A percentile compares a stretch with the other conserved stretches of the same genome.
These are phyloP conservation scores for Capreolus pygargus DNA, from an alignment of 2,113 vertebrate genomes.

Conservation along the genomic window DNA sequence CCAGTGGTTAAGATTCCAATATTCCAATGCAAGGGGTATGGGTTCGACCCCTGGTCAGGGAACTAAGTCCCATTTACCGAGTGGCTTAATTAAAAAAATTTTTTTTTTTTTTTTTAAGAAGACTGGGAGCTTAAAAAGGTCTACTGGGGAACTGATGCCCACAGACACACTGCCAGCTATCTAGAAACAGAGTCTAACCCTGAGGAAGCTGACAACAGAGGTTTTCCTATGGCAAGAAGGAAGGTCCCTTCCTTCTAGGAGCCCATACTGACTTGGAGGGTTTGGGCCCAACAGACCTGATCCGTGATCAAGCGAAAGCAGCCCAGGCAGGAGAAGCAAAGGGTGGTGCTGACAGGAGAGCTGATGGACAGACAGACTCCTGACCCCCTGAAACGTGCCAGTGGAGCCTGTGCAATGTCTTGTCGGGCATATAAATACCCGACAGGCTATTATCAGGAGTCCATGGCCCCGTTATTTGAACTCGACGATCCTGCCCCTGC, in stretches of 20 bases:
- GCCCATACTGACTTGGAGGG: neutral
- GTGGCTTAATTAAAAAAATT: neutral
- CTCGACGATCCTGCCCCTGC: neutral
- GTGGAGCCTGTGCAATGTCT: neutral
- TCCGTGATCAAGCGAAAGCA: neutral
- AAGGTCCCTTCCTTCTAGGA: neutral
- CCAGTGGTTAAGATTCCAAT: neutral
- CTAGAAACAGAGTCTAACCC: neutral
- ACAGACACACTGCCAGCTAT: neutral
- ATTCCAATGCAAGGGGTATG: neutral
- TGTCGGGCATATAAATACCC: neutral
- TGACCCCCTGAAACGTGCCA: neutral
- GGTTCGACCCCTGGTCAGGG: neutral
- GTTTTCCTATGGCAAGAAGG: neutral
- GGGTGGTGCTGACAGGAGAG: neutral
- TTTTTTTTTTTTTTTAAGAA: neutral
- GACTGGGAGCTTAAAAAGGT: neutral
- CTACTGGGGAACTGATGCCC: accelerated
- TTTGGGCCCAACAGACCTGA: neutral
- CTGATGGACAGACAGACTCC: accelerated
- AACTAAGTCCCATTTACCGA: neutral
- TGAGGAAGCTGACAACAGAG: accelerated
- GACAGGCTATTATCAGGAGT: neutral
- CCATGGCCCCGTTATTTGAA: neutral
- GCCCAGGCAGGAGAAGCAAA: neutral